phyloP scores from a whole-genome alignment of 2,888 invertebrate genomes.

The Agrotis puta region DNA sequence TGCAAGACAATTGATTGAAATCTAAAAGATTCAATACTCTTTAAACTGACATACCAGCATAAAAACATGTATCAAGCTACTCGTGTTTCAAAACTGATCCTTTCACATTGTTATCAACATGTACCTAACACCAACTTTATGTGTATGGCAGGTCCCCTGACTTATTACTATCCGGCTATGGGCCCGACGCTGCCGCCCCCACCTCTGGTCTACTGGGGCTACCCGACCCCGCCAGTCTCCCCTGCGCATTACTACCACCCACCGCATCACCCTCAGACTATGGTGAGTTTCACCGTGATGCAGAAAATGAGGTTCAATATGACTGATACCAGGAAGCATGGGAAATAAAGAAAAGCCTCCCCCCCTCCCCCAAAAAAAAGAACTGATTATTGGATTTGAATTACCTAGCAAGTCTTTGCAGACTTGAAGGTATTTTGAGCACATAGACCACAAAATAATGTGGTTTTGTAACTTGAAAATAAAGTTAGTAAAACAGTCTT shows the following conservation, averaged over 20 bases:
- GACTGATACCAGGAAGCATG: slow-evolving; percentile 4
- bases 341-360: slow-evolving; percentile 33
- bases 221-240: slow-evolving; percentile 98
- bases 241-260: slow-evolving; percentile 96
- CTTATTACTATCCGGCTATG: slow-evolving; percentile 90
- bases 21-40: background rate
- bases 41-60: background rate
- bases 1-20: too few species aligned
- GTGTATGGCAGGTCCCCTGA: slow-evolving; percentile 85
- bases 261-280: slow-evolving; percentile 88
- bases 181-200: slow-evolving; percentile 92
- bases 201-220: slow-evolving; percentile 97
- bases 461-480: background rate
- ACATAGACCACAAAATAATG: background rate
- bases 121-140: slow-evolving; percentile 29
- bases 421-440: too few species aligned
- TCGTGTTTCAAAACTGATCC: background rate
- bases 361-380: slow-evolving; percentile 12
- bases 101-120: background rate
- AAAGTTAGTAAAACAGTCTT: background rate
- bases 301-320: slow-evolving; percentile 22
- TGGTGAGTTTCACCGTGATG: slow-evolving; percentile 75
- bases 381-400: background rate
- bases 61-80: slow-evolving; percentile 7
- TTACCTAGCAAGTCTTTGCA: background rate